phyloP scores from a whole-genome alignment of 2,113 vertebrate species.

The Protomyctophum bolini region DNA sequence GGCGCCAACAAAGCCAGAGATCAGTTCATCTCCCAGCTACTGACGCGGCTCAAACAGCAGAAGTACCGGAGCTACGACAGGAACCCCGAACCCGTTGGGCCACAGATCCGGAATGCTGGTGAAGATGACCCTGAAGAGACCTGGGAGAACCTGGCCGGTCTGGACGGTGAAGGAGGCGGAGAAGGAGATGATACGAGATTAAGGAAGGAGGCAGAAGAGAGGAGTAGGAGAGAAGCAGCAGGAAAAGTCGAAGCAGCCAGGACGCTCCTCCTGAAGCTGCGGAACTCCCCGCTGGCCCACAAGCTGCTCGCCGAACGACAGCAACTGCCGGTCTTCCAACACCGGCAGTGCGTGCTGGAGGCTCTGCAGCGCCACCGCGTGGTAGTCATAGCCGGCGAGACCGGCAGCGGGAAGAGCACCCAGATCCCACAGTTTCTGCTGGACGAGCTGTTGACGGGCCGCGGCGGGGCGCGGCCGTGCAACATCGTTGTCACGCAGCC shows the following conservation, averaged over 20 bases:
- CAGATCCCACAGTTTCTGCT: constrained; percentile 96
- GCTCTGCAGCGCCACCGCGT: constrained; percentile 89
- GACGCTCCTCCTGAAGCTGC: constrained; percentile 82
- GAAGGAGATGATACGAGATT: constrained; percentile 71
- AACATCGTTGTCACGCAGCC: constrained; percentile 95
- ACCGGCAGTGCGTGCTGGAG: constrained; percentile 82
- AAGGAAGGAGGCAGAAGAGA: constrained; percentile 75
- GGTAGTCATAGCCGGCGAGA: constrained; percentile 95
- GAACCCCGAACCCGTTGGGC: background rate
- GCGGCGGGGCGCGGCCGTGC: constrained; percentile 77
- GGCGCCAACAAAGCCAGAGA: constrained; percentile 95
- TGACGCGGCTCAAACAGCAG: constrained; percentile 89
- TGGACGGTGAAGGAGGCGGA: constrained; percentile 71
- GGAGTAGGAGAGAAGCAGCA: constrained; percentile 50
- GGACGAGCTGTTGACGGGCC: constrained; percentile 84
- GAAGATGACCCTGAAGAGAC: constrained; percentile 88
- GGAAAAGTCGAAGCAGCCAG: constrained; percentile 79
- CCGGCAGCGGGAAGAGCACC: constrained; percentile 98
- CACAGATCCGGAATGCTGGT: constrained; percentile 2
- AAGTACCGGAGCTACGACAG: constrained; percentile 68
- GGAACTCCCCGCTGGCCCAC: constrained; percentile 79
- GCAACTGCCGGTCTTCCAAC: constrained; percentile 90
- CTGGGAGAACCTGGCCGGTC: constrained; percentile 90
- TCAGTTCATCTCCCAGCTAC: constrained; percentile 91
- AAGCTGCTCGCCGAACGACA: constrained; percentile 85